A percentile compares a stretch with the other conserved stretches of the same genome.
These are phyloP conservation scores for Noctuana brunneofusca DNA, from an alignment of 2,888 invertebrate species.

Conservation along the genomic window DNA sequence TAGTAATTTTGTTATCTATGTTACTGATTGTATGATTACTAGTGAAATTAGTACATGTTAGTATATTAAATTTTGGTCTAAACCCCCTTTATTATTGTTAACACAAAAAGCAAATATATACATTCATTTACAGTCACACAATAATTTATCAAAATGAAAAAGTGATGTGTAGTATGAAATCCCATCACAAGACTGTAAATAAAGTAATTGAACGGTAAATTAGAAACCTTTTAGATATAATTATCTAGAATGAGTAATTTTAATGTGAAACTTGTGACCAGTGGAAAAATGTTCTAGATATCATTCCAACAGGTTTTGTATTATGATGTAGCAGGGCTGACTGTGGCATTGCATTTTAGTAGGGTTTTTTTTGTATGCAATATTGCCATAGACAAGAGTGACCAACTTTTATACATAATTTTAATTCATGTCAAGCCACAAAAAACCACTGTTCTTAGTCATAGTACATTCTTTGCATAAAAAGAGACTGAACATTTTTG, in stretches of 20 bases:
- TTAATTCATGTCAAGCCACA: constrained; percentile 3
- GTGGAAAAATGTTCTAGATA: constrained; percentile 22
- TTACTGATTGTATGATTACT: constrained; percentile 35
- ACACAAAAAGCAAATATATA: constrained; percentile 1
- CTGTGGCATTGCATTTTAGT: constrained; percentile 25
- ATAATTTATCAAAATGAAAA: constrained; percentile 1
- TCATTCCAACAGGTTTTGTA: constrained; percentile 29
- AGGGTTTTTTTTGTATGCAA: constrained; percentile 17
- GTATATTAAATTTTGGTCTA: constrained; percentile 14
- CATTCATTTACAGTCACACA: constrained; percentile 6
- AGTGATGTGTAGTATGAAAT: constrained; percentile 21
- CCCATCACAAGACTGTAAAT: constrained; percentile 34
- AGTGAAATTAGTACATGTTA: constrained; percentile 49
- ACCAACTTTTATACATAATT: constrained; percentile 12
- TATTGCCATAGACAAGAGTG: constrained; percentile 25
- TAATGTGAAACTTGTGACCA: constrained; percentile 23
- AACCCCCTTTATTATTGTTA: constrained; percentile 15
- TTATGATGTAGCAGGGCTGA: constrained; percentile 22
- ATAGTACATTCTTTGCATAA: constrained; percentile 22
- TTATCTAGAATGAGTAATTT: constrained; percentile 25
- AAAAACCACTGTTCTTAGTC: neutral
- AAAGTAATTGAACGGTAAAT: constrained; percentile 28
- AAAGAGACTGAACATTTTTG: constrained; percentile 32
- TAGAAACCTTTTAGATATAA: constrained; percentile 28
- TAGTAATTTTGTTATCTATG: constrained; percentile 13